Base-by-base conservation (phyloP, 2,888 invertebrate species). In the Drosophila peninsularis region DNA sequence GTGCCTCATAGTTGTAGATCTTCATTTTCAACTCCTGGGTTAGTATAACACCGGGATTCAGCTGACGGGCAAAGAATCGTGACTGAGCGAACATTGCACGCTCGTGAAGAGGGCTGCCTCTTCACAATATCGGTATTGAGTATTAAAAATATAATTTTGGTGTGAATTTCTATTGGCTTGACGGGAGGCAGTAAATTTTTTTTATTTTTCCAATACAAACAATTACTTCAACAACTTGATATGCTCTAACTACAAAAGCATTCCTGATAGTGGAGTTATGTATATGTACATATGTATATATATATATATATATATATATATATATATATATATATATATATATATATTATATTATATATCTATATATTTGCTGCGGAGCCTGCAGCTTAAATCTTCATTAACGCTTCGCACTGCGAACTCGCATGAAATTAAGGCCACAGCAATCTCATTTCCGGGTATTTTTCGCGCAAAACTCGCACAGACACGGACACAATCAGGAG, bases 381-480 rank as follows among this genome's bases (percentile, higher is more conserved):
- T 47, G 32, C 14, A 62, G 54, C 52, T 82, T 55, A 65, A 80
- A 77, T 71, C 64, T 37, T 34, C 65, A 61, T 71, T 73, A 73
- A 71, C 60, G 52, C 32, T 50, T 47, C 41, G 50, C 50, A 47
- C 41, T 56, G 50, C 41, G 56, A 50, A n/a, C 32, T 49, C n/a
- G 37, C 44, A 78, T 66, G 47, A 75, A 77, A 58, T 83, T 81
- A 73, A 81, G 77, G 68, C 84, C 75, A 58, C 87, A 75, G 61
- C 71, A 81, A 86, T 86, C 78, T 79, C 87, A 81, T 83, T 86
- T 83, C 84, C 82, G 62, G 47, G 21, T 55, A 81, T 78, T 77
- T 74, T 70, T 71, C 64, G 21, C 49, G 14, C 21, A 50, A 14
- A 50, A 14, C 34, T 32, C 49, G 66, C 61, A 30, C 57, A 30